Evolutionary conservation across 2,113 vertebrate genomes (phyloP).

Genomic region (Tauraco erythrolophus): DNA sequence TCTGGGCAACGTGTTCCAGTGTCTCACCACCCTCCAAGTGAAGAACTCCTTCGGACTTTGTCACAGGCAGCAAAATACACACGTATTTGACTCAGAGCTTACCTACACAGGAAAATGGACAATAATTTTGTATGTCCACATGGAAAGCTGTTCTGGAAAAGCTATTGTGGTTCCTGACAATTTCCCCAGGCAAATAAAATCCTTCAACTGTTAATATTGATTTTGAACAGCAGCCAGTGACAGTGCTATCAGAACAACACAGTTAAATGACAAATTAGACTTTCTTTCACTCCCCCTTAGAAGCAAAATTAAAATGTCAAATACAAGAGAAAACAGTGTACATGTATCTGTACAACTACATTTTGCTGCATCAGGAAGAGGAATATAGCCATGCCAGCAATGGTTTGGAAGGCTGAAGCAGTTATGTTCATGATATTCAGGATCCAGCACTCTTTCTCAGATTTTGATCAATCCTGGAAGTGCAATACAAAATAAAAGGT

Average conservation of each 20-base stretch:
- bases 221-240: neutral
- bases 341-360: neutral
- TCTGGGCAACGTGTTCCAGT: too few species aligned
- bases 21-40: too few species aligned
- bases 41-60: neutral
- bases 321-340: neutral
- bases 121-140: neutral
- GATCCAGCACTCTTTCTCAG: neutral
- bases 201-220: neutral
- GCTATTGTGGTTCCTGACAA: neutral
- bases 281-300: neutral
- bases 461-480: neutral
- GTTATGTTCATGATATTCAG: neutral
- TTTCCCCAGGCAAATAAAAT: slow-evolving; percentile 15
- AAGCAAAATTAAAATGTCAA: slow-evolving; percentile 1
- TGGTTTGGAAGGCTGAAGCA: neutral
- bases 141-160: neutral
- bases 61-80: neutral
- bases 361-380: neutral
- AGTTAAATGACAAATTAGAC: neutral
- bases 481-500: neutral
- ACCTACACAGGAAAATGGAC: neutral
- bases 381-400: neutral
- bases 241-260: neutral
- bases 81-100: neutral